Evolutionary conservation across 2,113 vertebrate species (phyloP), one percentile per base, ranked within the genome.

Genomic region (Ellobius talpinus): DNA sequence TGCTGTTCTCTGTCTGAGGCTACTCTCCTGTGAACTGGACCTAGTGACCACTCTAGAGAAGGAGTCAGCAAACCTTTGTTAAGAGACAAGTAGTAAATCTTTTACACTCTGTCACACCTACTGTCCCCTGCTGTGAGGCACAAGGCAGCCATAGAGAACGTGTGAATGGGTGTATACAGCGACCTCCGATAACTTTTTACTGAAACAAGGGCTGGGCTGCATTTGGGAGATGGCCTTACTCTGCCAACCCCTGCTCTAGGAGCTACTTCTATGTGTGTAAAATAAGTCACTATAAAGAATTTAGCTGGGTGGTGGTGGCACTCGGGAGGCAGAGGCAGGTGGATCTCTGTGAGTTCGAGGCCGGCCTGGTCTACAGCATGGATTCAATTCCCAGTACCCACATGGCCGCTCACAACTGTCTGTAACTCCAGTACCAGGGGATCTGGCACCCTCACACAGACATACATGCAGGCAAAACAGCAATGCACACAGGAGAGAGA

Each of bases 271-370:
- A 26, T 16, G 52, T 73, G 21, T 26, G 72, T 77, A 74, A 52
- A 96, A 58, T 36, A 96, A 77, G 16, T 65, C 45, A n/a, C 14
- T 96, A 74, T 58, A 58, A 73, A 91, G 7, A 89, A 47, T 91
- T 88, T 88, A 76, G 74, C n/a, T 76, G 36, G n/a, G n/a, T 2
- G 6, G 78, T 85, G 23, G 39, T 42, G 81, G 3, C 39, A 23
- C 21, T 61, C 16, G 4, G 42, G 58, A 65, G 24, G 14, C 3
- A 85, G 58, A 85, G 81, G 58, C 58, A 65, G 26, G 4, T 3
- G 11, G 29, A 65, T 85, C 39, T 10, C 39, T 85, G n/a, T 65
- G 58, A 85, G 26, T 65, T 85, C 3, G 26, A 85, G 82, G 58
- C 82, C 5, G 63, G 39, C 4, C 24, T 85, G 82, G 26, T 85